phyloP scores from a whole-genome alignment of 2,888 invertebrate genomes.

The Alcis repandata region DNA sequence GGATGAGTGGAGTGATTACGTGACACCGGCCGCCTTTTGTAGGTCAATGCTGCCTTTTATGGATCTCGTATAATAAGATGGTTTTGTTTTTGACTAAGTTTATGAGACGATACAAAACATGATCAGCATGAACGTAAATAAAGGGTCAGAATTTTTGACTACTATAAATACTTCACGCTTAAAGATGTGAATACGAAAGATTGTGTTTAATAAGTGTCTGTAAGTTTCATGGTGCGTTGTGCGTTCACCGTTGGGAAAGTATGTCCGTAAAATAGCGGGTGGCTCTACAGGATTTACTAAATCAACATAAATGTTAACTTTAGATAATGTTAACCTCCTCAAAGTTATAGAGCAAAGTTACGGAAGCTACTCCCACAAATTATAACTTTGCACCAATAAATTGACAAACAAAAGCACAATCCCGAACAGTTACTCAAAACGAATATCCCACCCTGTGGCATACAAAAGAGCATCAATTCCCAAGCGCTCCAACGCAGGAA shows the following conservation, averaged over 20 bases:
- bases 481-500: slow-evolving; percentile 61
- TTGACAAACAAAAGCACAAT: slow-evolving; percentile 24
- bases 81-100: slow-evolving; percentile 21
- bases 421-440: slow-evolving; percentile 50
- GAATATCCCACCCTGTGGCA: slow-evolving; percentile 34
- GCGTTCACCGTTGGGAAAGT: too few species aligned
- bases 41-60: slow-evolving; percentile 40
- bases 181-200: too few species aligned
- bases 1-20: slow-evolving; percentile 61
- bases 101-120: background rate
- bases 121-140: background rate
- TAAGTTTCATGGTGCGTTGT: too few species aligned
- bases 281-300: too few species aligned
- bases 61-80: slow-evolving; percentile 21
- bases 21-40: slow-evolving; percentile 50
- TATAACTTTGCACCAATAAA: slow-evolving; percentile 15
- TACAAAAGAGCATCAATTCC: slow-evolving; percentile 61
- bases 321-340: background rate
- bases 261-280: too few species aligned
- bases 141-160: background rate
- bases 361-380: slow-evolving; percentile 1
- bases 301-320: background rate
- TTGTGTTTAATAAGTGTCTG: background rate
- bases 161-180: too few species aligned
- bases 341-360: background rate